These are phyloP conservation scores for Chironomus tentans DNA, from an alignment of 2,888 invertebrate genomes.

Conservation along the genomic window DNA sequence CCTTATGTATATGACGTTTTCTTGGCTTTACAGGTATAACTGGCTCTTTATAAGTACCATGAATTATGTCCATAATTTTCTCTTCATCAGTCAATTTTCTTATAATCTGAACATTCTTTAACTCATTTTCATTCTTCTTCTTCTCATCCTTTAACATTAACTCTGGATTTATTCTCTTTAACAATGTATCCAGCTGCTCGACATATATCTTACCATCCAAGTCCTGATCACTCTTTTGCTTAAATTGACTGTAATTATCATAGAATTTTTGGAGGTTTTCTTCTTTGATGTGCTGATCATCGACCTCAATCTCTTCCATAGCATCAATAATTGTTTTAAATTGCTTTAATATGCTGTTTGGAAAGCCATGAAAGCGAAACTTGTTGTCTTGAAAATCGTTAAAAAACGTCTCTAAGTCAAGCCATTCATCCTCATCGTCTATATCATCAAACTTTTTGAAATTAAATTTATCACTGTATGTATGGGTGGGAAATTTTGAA, in stretches of 20 bases:
- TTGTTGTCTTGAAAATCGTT: not conserved
- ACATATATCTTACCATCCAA: slow-evolving; percentile 33
- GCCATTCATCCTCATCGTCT: slow-evolving; percentile 8
- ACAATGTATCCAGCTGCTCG: slow-evolving; percentile 39
- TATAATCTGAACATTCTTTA: slow-evolving; percentile 29
- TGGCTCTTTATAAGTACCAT: slow-evolving; percentile 36
- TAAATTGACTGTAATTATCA: slow-evolving; percentile 10
- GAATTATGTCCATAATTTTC: slow-evolving; percentile 39
- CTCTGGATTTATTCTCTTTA: slow-evolving; percentile 38
- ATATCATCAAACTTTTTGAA: slow-evolving; percentile 13
- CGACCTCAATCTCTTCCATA: slow-evolving; percentile 1
- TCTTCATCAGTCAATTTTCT: slow-evolving; percentile 39
- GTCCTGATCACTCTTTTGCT: slow-evolving; percentile 10
- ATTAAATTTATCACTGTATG: not conserved
- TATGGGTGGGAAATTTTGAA: not conserved
- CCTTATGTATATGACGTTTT: slow-evolving; percentile 34
- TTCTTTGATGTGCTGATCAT: not conserved
- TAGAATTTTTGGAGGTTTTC: not conserved
- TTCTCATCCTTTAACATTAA: slow-evolving; percentile 26
- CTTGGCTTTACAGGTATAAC: slow-evolving; percentile 31
- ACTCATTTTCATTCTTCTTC: slow-evolving; percentile 31
- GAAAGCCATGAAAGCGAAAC: slow-evolving; percentile 2
- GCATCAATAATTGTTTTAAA: slow-evolving; percentile 10
- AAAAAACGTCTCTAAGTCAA: slow-evolving; percentile 2
- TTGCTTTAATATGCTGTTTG: not conserved